Evolutionary conservation across 1,140 invertebrate species (phyloP).

Genomic region (Drosophila bocqueti): DNA sequence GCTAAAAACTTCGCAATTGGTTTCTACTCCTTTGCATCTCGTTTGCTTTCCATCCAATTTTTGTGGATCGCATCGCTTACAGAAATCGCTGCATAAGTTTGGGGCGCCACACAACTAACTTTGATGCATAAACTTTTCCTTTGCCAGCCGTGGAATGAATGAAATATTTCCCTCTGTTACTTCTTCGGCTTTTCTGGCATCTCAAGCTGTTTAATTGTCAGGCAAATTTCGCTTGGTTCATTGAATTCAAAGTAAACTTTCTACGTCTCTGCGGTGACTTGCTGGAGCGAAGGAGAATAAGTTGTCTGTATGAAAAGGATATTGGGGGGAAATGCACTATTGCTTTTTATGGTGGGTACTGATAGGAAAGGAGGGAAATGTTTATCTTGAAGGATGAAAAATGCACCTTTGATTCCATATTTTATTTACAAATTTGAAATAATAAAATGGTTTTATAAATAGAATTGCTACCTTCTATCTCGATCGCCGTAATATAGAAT

Average conservation of each 20-base stretch:
- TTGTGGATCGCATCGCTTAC: constrained; percentile 52
- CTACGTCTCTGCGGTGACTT: constrained; percentile 15
- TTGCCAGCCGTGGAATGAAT: constrained; percentile 68
- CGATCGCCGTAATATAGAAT: too few species aligned
- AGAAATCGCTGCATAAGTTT: constrained; percentile 67
- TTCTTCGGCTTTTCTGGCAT: constrained; percentile 32
- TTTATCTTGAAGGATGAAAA: neutral
- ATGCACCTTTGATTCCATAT: neutral
- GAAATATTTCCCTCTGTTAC: constrained; percentile 43
- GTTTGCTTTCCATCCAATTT: constrained; percentile 35
- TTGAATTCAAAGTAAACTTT: constrained; percentile 73
- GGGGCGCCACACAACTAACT: constrained; percentile 66
- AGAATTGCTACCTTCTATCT: neutral
- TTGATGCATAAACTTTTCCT: constrained; percentile 73
- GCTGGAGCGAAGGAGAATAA: constrained; percentile 10
- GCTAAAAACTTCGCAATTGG: constrained; percentile 48
- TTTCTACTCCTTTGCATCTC: constrained; percentile 68
- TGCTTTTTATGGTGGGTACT: neutral
- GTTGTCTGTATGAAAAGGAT: constrained; percentile 13
- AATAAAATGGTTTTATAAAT: neutral
- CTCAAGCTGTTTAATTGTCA: constrained; percentile 81
- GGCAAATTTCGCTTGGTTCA: constrained; percentile 71
- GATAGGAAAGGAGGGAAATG: neutral
- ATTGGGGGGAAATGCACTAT: neutral
- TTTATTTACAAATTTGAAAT: neutral